Conservation (phyloP, 2,888 invertebrate genomes). For the Kuschelorhynchus macadamiae region DNA sequence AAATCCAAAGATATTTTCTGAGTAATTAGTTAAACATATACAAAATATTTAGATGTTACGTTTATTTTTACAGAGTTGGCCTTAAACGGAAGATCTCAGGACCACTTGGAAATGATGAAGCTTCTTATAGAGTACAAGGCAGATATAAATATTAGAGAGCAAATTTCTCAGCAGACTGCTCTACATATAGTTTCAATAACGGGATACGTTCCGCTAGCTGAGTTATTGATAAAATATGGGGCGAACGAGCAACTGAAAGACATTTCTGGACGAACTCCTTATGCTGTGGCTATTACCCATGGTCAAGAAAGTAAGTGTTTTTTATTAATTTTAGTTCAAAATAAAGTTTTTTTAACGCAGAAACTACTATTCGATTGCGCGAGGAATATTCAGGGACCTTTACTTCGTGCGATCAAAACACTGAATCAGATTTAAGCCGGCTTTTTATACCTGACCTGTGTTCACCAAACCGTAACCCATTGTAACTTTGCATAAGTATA, state of each 20-base stretch:
- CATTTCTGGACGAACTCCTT: constrained; percentile 50
- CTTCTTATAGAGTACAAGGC: constrained; percentile 47
- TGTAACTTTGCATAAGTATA: too few relatives aligned
- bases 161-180: constrained; percentile 52
- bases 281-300: constrained; percentile 52
- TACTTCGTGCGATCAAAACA: too few relatives aligned
- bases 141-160: constrained; percentile 52
- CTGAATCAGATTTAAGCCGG: too few relatives aligned
- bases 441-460: too few relatives aligned
- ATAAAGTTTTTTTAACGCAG: too few relatives aligned
- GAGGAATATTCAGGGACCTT: too few relatives aligned
- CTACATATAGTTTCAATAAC: constrained; percentile 55
- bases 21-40: too few relatives aligned
- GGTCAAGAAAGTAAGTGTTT: constrained; percentile 27
- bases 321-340: too few relatives aligned
- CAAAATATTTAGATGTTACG: too few relatives aligned
- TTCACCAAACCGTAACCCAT: too few relatives aligned
- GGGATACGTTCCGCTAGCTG: constrained; percentile 53
- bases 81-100: constrained; percentile 41
- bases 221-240: constrained; percentile 49
- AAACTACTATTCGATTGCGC: too few relatives aligned
- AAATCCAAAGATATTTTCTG: too few relatives aligned
- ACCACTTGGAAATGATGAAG: constrained; percentile 48
- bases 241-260: constrained; percentile 45
- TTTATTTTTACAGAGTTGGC: constrained; percentile 54